Percentiles rank a stretch among this genome's conserved stretches.
Conservation (phyloP, 2,888 invertebrate genomes). For the Chaetogeoica ovagalla region DNA sequence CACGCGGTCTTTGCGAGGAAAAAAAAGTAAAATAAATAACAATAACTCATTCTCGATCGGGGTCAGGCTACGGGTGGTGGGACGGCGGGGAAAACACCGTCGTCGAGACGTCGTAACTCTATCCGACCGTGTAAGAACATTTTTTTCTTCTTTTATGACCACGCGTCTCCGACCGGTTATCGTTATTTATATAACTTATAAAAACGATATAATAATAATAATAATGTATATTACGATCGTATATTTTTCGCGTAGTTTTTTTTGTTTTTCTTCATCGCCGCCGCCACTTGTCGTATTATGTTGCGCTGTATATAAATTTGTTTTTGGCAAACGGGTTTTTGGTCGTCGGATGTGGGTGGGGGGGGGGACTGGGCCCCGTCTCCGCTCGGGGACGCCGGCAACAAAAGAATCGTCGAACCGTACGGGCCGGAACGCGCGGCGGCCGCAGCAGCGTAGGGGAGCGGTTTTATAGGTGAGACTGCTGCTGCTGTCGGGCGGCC, state of each 20-base stretch:
- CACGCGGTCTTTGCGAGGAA: no score
- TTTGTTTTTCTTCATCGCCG: background rate
- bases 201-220: no score
- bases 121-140: background rate
- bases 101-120: background rate
- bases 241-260: slow-evolving; percentile 2
- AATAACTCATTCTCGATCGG: no score
- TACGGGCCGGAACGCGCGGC: background rate
- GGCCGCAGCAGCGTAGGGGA: no score
- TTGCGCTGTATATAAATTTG: background rate
- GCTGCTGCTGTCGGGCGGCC: no score
- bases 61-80: no score
- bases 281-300: background rate
- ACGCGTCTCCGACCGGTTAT: slow-evolving; percentile 26
- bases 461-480: no score
- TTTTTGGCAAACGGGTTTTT: slow-evolving; percentile 32
- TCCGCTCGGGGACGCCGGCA: background rate
- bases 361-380: background rate
- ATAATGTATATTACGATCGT: slow-evolving; percentile 1
- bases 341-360: background rate
- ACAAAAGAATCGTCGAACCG: slow-evolving; percentile 50
- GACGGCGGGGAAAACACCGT: background rate
- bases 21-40: no score
- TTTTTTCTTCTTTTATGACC: no score
- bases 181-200: background rate